These are phyloP conservation scores for Chironomus tentans DNA, from an alignment of 2,888 invertebrate species.

Conservation along the genomic window DNA sequence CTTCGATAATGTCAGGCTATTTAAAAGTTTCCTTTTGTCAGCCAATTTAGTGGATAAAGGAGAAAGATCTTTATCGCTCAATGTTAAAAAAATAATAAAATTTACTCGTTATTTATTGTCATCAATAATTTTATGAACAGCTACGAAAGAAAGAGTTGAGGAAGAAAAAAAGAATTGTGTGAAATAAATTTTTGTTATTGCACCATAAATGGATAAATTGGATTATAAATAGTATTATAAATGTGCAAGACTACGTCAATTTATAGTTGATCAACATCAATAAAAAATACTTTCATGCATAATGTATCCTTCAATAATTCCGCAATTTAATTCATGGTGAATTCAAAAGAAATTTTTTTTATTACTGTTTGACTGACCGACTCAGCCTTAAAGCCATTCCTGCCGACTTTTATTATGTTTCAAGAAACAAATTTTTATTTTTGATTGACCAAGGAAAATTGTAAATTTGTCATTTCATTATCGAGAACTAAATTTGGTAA, in stretches of 20 bases:
- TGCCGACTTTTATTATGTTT: too few relatives aligned
- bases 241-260: neutral
- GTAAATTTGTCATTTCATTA: neutral
- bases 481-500: too few relatives aligned
- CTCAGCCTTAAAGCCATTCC: too few relatives aligned
- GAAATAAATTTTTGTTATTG: neutral
- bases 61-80: neutral
- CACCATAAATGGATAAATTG: neutral
- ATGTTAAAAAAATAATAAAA: neutral
- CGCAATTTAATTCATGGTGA: neutral
- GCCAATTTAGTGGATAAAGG: neutral
- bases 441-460: neutral
- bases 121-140: too few relatives aligned
- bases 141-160: too few relatives aligned
- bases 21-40: neutral
- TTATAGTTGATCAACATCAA: neutral
- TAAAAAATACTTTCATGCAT: neutral
- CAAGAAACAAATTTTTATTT: neutral
- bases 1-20: neutral
- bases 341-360: neutral
- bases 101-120: neutral
- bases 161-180: too few relatives aligned
- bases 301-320: neutral
- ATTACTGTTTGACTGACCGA: too few relatives aligned
- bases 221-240: neutral